phyloP scores from a whole-genome alignment of 2,797 vertebrate species.

The Muraenolepis orangiensis region DNA sequence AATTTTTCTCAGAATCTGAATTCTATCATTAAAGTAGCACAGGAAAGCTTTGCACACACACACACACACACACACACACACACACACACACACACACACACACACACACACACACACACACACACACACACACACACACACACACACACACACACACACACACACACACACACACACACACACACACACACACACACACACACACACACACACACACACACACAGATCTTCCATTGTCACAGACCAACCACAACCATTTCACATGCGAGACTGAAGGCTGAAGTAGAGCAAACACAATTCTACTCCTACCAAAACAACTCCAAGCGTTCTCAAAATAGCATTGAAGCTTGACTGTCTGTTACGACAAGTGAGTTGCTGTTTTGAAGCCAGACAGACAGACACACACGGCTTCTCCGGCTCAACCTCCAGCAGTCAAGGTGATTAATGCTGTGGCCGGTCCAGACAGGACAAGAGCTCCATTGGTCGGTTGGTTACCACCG shows the following conservation, averaged over 20 bases:
- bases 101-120: neutral
- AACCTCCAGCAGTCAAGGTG: neutral
- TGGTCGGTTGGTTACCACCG: neutral
- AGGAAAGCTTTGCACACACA: constrained; percentile 2
- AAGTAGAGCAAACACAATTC: no score
- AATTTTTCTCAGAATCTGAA: no score
- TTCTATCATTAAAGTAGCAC: no score
- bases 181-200: no score
- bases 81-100: constrained; percentile 10
- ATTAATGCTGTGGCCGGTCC: neutral
- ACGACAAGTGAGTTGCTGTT: no score
- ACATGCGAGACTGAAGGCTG: neutral
- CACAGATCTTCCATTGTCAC: no score
- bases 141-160: neutral
- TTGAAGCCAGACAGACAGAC: neutral
- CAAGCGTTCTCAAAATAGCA: neutral
- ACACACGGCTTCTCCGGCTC: neutral
- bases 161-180: neutral
- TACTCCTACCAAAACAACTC: neutral
- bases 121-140: constrained; percentile 10
- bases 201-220: neutral
- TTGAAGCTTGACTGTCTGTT: neutral
- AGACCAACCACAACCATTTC: neutral
- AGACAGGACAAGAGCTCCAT: neutral
- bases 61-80: constrained; percentile 7